Base-by-base conservation (phyloP, 2,113 vertebrate species). In the Nestor notabilis region DNA sequence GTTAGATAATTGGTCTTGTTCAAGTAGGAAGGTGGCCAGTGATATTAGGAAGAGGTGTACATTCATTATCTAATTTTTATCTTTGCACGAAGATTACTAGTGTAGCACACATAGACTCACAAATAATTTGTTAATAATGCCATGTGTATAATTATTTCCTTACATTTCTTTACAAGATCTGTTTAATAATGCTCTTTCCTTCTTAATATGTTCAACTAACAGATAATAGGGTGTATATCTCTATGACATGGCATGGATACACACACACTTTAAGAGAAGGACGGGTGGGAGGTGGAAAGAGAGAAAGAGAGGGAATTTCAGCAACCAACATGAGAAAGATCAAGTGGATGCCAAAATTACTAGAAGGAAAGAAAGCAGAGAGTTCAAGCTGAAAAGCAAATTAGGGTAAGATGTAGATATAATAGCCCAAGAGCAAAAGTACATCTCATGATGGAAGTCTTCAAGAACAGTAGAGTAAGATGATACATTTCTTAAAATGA, bases 371-470 rank as follows among this genome's bases (percentile, higher is more conserved):
- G 77, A 92, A 97, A 95, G 82, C 53, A 95, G 65, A 94, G 71
- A 95, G 93, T 69, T 94, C 94, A 87, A 97, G 75, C 95, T 92
- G 76, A 96, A 77, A 82, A 87, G 52, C 95, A 95, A 94, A 87
- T 80, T 74, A 89, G 23, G 17, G 25, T 95, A 97, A 56, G 37
- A 14, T 28, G 44, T 76, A 87, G 68, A 83, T 74, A 47, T 69
- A 89, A 89, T 58, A 93, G 61, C 64, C 82, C 63, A 89, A 89
- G 72, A 90, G 52, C 80, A 94, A 86, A 91, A 94, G 49, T 69
- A 71, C 10, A n/a, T 79, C 49, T 93, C 83, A 74, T 75, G 35
- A 88, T 79, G n/a, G 3, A 24, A 83, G 21, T 46, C 47, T 83
- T 66, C 83, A 84, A 85, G 49, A 92, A 70, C 21, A 47, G 20